These are phyloP conservation scores for Guaruba guarouba DNA, from an alignment of 2,113 vertebrate species.

Conservation along the genomic window DNA sequence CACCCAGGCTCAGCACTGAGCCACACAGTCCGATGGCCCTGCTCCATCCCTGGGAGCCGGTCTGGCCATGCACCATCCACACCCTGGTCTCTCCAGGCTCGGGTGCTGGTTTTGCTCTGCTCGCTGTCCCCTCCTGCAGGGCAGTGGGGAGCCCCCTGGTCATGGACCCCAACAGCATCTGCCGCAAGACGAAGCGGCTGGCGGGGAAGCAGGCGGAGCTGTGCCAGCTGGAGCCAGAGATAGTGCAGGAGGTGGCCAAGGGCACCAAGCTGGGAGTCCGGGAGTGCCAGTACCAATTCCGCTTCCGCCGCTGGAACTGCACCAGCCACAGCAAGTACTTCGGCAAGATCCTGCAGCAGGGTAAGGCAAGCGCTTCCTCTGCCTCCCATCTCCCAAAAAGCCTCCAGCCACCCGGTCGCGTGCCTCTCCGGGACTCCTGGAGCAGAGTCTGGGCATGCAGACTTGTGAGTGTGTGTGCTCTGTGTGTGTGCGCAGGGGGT, in stretches of 20 bases:
- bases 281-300: constrained; percentile 96
- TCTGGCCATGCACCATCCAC: background rate
- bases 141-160: constrained; percentile 96
- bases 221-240: constrained; percentile 95
- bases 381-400: background rate
- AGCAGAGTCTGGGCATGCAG: background rate
- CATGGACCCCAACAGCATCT: constrained; percentile 98
- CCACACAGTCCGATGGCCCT: accelerated
- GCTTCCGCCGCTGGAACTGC: constrained; percentile 96
- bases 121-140: constrained; percentile 76
- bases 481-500: background rate
- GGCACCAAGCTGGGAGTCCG: constrained; percentile 91
- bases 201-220: constrained; percentile 92
- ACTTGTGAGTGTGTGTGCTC: background rate
- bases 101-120: constrained; percentile 42
- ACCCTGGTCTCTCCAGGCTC: background rate
- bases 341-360: constrained; percentile 95
- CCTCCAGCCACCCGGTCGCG: background rate
- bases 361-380: constrained; percentile 70
- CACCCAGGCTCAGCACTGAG: background rate
- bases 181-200: constrained; percentile 92
- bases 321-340: constrained; percentile 98
- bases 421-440: background rate
- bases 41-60: accelerated
- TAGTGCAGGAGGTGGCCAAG: constrained; percentile 91